Conservation (phyloP, 2,113 vertebrate genomes). For the Anthoscopus minutus region DNA sequence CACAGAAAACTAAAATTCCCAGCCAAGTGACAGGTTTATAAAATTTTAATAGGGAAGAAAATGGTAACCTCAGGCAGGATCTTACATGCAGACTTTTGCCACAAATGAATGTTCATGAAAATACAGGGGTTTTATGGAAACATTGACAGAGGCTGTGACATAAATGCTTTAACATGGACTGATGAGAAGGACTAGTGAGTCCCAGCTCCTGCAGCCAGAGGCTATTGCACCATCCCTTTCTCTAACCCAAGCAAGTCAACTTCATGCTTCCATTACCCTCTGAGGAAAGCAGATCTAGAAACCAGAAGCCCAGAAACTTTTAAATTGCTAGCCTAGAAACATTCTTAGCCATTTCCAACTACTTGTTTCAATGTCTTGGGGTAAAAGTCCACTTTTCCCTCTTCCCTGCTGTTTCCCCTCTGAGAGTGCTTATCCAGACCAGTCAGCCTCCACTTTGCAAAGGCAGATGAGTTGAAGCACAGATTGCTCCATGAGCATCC, state of each 20-base stretch:
- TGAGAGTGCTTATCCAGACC: not conserved
- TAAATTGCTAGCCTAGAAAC: not conserved
- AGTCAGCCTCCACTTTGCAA: not conserved
- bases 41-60: slow-evolving; percentile 53
- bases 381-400: not conserved
- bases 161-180: not conserved
- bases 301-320: not conserved
- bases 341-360: not conserved
- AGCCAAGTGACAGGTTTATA: slow-evolving; percentile 51
- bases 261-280: not conserved
- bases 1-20: not conserved
- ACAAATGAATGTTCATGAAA: slow-evolving; percentile 47
- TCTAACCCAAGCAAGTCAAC: not conserved
- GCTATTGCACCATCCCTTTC: not conserved
- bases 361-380: not conserved
- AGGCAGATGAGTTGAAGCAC: not conserved
- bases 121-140: slow-evolving; percentile 33
- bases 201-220: not conserved
- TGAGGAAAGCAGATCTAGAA: not conserved
- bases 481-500: not conserved
- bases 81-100: slow-evolving; percentile 3
- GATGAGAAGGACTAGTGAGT: not conserved
- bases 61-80: slow-evolving; percentile 54
- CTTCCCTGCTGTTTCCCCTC: not conserved
- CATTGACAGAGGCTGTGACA: not conserved